Percentiles rank a stretch among this genome's conserved stretches.
Evolutionary conservation across 2,888 invertebrate genomes (phyloP).

Genomic region (Harpalus rubripes): DNA sequence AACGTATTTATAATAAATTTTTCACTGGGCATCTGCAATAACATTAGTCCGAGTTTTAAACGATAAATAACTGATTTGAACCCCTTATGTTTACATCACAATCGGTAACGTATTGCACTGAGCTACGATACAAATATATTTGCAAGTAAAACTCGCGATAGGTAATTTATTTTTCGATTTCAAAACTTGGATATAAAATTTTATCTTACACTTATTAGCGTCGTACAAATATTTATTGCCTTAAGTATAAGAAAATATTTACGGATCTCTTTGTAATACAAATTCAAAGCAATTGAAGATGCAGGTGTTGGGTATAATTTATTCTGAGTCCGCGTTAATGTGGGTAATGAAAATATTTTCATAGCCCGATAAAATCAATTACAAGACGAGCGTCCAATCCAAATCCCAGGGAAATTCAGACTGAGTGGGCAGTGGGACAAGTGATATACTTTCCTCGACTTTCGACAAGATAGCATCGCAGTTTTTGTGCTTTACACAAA

Average conservation of each 20-base stretch:
- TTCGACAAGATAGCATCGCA: constrained; percentile 53
- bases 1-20: too few relatives aligned
- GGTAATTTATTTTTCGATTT: not conserved
- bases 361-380: constrained; percentile 40
- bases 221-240: constrained; percentile 5
- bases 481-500: constrained; percentile 53
- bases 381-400: not conserved
- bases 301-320: not conserved
- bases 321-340: not conserved
- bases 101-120: too few relatives aligned
- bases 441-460: constrained; percentile 56
- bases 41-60: too few relatives aligned
- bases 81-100: too few relatives aligned
- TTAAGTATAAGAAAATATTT: constrained; percentile 4
- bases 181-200: constrained; percentile 4
- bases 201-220: constrained; percentile 12
- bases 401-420: constrained; percentile 18
- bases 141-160: not conserved
- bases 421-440: constrained; percentile 27
- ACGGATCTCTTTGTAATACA: constrained; percentile 29
- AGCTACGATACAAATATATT: not conserved
- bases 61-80: too few relatives aligned
- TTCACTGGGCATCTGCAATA: too few relatives aligned
- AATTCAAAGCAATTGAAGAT: constrained; percentile 16
- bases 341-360: constrained; percentile 44